Evolutionary conservation across 2,113 vertebrate species (phyloP).

Genomic region (Promerops cafer): DNA sequence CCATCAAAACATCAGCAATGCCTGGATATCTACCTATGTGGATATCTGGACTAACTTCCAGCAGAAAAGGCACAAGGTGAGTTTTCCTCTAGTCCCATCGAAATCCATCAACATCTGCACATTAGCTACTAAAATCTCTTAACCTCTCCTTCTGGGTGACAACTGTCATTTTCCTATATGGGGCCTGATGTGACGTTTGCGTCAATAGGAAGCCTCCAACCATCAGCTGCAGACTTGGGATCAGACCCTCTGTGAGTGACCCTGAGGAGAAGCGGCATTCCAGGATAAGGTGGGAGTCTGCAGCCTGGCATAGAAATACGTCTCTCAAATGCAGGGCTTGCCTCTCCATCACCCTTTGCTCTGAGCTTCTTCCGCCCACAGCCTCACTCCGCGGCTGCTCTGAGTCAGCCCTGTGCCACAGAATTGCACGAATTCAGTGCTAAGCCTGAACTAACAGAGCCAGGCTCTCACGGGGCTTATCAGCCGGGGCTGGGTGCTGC

Average conservation of each 20-base stretch:
- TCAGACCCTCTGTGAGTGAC: background rate
- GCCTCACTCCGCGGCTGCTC: rapidly evolving
- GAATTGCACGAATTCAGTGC: background rate
- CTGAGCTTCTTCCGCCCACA: background rate
- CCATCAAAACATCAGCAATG: background rate
- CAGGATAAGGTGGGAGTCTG: background rate
- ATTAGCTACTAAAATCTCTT: background rate
- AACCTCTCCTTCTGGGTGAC: background rate
- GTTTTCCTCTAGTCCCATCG: background rate
- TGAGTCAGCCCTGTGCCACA: background rate
- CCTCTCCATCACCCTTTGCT: background rate
- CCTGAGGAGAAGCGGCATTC: background rate
- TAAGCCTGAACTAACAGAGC: background rate
- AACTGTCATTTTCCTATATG: rapidly evolving
- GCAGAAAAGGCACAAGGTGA: background rate
- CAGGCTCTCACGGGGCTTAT: background rate
- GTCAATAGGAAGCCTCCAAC: background rate
- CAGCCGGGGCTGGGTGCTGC: background rate
- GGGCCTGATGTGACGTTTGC: rapidly evolving
- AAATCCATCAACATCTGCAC: background rate
- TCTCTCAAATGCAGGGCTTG: background rate
- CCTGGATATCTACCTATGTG: rapidly evolving
- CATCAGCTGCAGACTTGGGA: background rate
- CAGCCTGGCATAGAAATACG: background rate
- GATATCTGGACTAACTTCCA: background rate